phyloP scores from a whole-genome alignment of 2,888 invertebrate species.

The Bimastos eiseni region DNA sequence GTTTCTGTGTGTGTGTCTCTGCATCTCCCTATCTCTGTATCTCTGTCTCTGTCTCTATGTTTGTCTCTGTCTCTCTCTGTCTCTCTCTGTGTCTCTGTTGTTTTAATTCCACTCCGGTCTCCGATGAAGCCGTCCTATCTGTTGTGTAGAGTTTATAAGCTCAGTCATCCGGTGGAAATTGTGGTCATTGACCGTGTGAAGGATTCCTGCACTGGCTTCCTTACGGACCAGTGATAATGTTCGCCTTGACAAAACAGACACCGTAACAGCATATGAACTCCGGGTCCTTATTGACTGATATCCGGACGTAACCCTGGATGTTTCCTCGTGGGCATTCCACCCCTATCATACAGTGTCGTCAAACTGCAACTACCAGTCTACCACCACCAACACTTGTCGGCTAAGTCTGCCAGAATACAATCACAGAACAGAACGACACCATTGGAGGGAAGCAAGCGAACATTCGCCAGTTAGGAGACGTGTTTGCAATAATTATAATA shows the following conservation, averaged over 20 bases:
- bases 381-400: no score
- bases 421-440: neutral
- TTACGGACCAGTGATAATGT: neutral
- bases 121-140: neutral
- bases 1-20: no score
- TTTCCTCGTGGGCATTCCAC: no score
- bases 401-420: neutral
- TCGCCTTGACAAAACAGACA: neutral
- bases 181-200: neutral
- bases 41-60: no score
- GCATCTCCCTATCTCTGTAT: no score
- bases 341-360: no score
- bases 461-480: neutral
- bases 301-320: no score
- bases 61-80: no score
- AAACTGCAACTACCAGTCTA: no score
- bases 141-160: neutral
- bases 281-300: neutral
- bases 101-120: neutral
- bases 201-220: slow-evolving; percentile 5
- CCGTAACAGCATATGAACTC: neutral
- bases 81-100: no score
- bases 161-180: neutral
- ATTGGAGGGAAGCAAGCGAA: neutral
- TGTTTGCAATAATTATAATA: neutral